Conservation (phyloP, 2,797 vertebrate genomes). For the Gambusia yucatana region DNA sequence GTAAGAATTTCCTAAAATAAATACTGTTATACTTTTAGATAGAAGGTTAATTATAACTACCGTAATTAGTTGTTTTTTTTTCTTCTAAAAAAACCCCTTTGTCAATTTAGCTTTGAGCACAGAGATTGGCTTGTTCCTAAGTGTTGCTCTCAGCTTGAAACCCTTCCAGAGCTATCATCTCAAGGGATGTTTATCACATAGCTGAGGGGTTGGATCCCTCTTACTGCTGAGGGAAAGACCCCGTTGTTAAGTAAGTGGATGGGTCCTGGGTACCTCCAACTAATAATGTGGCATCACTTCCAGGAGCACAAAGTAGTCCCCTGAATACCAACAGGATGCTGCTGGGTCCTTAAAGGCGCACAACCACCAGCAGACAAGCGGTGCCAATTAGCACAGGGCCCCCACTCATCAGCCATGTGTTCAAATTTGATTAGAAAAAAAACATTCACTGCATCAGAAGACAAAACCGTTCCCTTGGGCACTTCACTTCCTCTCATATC, state of each 20-base stretch:
- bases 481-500: conserved; percentile 72
- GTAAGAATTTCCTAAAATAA: background rate
- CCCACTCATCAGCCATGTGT: conserved; percentile 73
- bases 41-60: background rate
- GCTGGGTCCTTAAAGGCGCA: conserved; percentile 72
- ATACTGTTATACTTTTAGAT: background rate
- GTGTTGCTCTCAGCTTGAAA: conserved; percentile 22
- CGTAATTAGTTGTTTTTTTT: no score
- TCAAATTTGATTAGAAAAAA: conserved; percentile 76
- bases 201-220: conserved; percentile 55
- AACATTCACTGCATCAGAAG: conserved; percentile 69
- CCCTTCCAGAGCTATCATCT: conserved; percentile 18
- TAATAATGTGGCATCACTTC: conserved; percentile 72
- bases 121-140: conserved; percentile 22
- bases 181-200: conserved; percentile 32
- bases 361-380: conserved; percentile 71
- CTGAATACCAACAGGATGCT: conserved; percentile 76
- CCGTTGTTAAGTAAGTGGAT: conserved; percentile 70
- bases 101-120: conserved; percentile 15
- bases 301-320: conserved; percentile 67
- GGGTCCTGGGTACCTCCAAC: conserved; percentile 60
- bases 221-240: conserved; percentile 57
- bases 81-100: no score
- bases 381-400: conserved; percentile 79
- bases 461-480: conserved; percentile 71